Evolutionary conservation across 30 jellyfish, hydroid and myxozoan genomes (phyloP).

Genomic region (Catostylus mosaicus): DNA sequence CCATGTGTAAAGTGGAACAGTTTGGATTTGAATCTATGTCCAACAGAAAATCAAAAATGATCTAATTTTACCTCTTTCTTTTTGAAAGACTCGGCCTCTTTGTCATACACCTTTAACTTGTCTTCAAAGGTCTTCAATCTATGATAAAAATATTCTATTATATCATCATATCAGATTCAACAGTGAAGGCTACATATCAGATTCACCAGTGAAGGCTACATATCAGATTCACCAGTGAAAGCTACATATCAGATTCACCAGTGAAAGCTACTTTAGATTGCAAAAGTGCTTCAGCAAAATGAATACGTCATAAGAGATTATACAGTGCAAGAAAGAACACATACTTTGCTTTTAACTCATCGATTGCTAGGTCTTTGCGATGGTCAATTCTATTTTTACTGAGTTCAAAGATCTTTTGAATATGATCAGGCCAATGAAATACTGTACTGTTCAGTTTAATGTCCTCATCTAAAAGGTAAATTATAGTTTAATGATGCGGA

Average conservation of each 20-base stretch:
- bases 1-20: too few species aligned
- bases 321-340: background rate
- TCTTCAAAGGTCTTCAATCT: conserved; percentile 83
- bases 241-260: too few species aligned
- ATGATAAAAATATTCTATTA: background rate
- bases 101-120: conserved; percentile 70
- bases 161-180: too few species aligned
- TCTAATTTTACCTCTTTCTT: conserved; percentile 81
- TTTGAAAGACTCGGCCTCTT: conserved; percentile 86
- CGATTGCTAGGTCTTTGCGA: conserved; percentile 78
- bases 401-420: conserved; percentile 86
- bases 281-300: too few species aligned
- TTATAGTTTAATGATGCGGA: too few species aligned
- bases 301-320: too few species aligned
- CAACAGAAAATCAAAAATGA: too few species aligned
- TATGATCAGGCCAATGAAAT: conserved; percentile 90
- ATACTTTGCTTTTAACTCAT: conserved; percentile 71
- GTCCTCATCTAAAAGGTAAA: conserved; percentile 73
- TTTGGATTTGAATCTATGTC: too few species aligned
- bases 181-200: too few species aligned
- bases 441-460: conserved; percentile 83
- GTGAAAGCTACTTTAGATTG: too few species aligned
- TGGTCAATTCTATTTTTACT: conserved; percentile 77
- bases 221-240: too few species aligned
- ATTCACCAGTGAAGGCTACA: too few species aligned